phyloP scores from a whole-genome alignment of 2,888 invertebrate species.

The Rhagonycha fulva region DNA sequence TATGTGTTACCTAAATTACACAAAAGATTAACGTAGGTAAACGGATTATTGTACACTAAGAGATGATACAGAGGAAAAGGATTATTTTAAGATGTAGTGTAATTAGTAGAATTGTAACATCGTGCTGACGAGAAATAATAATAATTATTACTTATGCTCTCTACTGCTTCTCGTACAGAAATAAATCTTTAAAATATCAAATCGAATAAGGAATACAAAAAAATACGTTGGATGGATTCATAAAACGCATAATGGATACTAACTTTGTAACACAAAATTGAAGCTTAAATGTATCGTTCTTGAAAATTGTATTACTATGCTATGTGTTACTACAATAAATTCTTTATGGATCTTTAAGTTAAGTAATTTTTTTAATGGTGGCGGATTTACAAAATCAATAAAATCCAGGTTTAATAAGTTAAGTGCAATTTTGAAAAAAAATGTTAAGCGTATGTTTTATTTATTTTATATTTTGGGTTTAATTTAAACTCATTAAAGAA shows the following conservation, averaged over 20 bases:
- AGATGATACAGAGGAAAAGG: not conserved
- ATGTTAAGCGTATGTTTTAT: not conserved
- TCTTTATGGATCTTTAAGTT: not conserved
- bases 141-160: not conserved
- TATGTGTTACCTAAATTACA: conserved; percentile 11
- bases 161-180: not conserved
- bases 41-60: conserved; percentile 10
- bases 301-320: not conserved
- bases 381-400: not conserved
- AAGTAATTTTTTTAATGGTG: not conserved
- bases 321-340: not conserved
- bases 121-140: not conserved
- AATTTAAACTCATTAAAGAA: conserved; percentile 14
- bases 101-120: not conserved
- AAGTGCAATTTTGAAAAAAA: not conserved
- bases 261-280: not conserved
- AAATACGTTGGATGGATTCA: not conserved
- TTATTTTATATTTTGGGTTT: conserved; percentile 12
- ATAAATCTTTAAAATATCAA: not conserved
- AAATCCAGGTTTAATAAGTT: not conserved
- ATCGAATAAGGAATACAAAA: not conserved
- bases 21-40: conserved; percentile 14
- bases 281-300: not conserved
- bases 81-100: not conserved
- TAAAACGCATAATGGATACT: not conserved